phyloP scores from a whole-genome alignment of 2,797 vertebrate species.

The Chelon labrosus region DNA sequence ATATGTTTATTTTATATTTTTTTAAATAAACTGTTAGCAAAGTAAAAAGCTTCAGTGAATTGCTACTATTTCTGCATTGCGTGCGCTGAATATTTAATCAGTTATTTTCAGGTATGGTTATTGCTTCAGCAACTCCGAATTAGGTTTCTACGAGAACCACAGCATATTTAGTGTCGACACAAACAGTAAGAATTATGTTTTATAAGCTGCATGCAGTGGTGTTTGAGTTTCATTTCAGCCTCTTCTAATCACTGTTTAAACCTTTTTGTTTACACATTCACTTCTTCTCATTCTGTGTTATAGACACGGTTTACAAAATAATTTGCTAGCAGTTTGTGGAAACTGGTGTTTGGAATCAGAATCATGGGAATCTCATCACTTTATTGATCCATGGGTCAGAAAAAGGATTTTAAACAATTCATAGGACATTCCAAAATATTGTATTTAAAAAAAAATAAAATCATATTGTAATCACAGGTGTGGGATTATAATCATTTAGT shows the following conservation, averaged over 20 bases:
- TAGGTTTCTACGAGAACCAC: background rate
- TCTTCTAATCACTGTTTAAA: background rate
- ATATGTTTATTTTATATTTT: no score
- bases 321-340: no score
- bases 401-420: no score
- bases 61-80: background rate
- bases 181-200: constrained; percentile 31
- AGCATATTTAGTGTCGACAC: fast-evolving
- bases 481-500: no score
- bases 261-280: background rate
- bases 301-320: background rate
- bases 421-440: no score
- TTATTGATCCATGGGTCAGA: no score
- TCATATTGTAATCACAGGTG: no score
- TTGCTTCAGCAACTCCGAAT: fast-evolving
- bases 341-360: no score
- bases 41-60: background rate
- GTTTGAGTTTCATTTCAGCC: background rate
- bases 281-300: background rate
- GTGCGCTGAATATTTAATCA: background rate
- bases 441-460: no score
- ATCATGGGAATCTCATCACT: no score
- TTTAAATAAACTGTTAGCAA: no score
- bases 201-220: background rate
- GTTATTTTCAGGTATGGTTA: constrained; percentile 33